phyloP scores from a whole-genome alignment of 2,797 vertebrate species.

The Cyprinella venusta region DNA sequence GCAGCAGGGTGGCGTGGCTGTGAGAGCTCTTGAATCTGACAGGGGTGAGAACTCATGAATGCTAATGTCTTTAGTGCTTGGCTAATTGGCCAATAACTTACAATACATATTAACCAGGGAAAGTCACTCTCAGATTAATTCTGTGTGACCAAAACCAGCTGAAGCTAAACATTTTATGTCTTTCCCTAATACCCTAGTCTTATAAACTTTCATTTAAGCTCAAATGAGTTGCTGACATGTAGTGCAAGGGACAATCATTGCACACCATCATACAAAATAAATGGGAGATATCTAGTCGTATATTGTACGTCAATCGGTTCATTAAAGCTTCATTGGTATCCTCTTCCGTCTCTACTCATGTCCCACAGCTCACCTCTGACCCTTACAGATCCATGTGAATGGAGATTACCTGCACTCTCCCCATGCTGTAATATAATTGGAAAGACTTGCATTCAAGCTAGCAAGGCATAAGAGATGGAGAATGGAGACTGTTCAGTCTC shows the following conservation, averaged over 20 bases:
- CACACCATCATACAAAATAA: neutral
- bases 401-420: slow-evolving; percentile 10
- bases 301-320: slow-evolving; percentile 11
- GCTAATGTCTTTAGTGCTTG: slow-evolving; percentile 29
- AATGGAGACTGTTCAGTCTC: neutral
- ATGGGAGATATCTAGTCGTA: slow-evolving; percentile 21
- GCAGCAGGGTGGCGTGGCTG: slow-evolving; percentile 40
- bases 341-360: neutral
- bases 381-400: neutral
- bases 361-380: neutral
- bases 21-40: slow-evolving; percentile 33
- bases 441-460: slow-evolving; percentile 18
- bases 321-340: slow-evolving; percentile 14
- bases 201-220: slow-evolving; percentile 15
- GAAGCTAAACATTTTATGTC: slow-evolving; percentile 25
- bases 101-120: slow-evolving; percentile 31
- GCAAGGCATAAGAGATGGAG: neutral
- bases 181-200: slow-evolving; percentile 4
- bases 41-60: slow-evolving; percentile 41
- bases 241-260: neutral
- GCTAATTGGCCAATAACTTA: slow-evolving; percentile 51
- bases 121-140: slow-evolving; percentile 32
- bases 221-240: slow-evolving; percentile 15
- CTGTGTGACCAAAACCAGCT: slow-evolving; percentile 1
- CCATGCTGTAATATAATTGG: slow-evolving; percentile 48